phyloP scores from a whole-genome alignment of 2,797 vertebrate genomes.

The Macropodus opercularis region DNA sequence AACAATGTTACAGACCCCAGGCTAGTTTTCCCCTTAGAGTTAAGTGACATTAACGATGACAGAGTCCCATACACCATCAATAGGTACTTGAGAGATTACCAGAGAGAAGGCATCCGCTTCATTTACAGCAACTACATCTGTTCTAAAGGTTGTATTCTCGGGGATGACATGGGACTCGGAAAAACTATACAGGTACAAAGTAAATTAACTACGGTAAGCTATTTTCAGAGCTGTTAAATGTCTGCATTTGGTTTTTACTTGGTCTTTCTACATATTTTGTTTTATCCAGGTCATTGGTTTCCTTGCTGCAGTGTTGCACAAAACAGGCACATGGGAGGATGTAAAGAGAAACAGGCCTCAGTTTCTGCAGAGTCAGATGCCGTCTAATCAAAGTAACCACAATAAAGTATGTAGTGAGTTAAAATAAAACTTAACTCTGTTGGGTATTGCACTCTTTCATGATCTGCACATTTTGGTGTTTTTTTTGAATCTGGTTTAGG shows the following conservation, averaged over 20 bases:
- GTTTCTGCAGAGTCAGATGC: constrained; percentile 88
- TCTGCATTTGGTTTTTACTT: background rate
- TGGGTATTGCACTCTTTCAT: constrained; percentile 8
- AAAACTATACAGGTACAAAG: constrained; percentile 93
- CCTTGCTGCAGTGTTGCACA: constrained; percentile 91
- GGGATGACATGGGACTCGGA: constrained; percentile 98
- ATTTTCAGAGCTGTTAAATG: constrained; percentile 3
- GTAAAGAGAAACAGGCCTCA: constrained; percentile 93
- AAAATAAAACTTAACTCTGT: background rate
- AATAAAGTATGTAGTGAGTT: constrained; percentile 83
- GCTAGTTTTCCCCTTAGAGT: constrained; percentile 75
- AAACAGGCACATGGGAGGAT: constrained; percentile 93
- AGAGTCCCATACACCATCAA: constrained; percentile 93
- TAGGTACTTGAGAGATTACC: constrained; percentile 94
- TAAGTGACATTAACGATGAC: constrained; percentile 74
- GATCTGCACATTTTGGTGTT: constrained; percentile 8
- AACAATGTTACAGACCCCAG: constrained; percentile 67
- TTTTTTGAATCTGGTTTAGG: constrained; percentile 71
- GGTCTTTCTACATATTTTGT: background rate
- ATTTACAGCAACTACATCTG: constrained; percentile 85
- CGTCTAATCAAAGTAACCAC: constrained; percentile 60
- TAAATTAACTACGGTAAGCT: background rate
- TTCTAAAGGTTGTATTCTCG: constrained; percentile 91
- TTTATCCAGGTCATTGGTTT: constrained; percentile 90
- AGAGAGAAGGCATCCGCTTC: constrained; percentile 90